phyloP scores from a whole-genome alignment of 2,797 vertebrate species.

The Artibeus jamaicensis region DNA sequence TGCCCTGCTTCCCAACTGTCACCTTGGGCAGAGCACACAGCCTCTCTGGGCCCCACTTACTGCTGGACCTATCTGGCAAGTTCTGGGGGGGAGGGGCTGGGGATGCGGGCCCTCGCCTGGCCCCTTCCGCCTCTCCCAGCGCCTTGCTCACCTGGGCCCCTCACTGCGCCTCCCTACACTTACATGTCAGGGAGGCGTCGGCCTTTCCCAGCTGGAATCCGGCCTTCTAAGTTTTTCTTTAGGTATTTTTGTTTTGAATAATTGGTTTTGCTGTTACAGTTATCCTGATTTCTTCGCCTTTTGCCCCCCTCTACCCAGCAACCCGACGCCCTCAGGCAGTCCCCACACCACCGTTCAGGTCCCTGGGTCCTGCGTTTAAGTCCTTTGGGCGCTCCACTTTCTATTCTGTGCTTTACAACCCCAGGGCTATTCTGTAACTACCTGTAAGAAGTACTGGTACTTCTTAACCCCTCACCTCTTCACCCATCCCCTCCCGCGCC shows the following conservation, averaged over 20 bases:
- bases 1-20: background rate
- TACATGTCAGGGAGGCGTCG: accelerated
- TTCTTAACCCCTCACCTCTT: background rate
- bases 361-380: too few species aligned
- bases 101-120: too few species aligned
- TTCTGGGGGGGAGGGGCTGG: background rate
- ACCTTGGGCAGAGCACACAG: background rate
- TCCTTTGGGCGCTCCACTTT: too few species aligned
- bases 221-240: background rate
- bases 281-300: too few species aligned
- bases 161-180: background rate
- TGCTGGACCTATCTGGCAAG: background rate
- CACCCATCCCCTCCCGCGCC: background rate
- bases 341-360: too few species aligned
- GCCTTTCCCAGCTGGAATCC: background rate
- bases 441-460: background rate
- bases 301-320: too few species aligned
- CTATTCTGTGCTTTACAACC: too few species aligned
- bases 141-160: accelerated
- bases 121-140: too few species aligned
- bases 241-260: too few species aligned
- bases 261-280: too few species aligned
- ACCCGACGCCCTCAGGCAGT: too few species aligned
- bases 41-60: background rate
- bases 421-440: background rate